Percentiles rank a stretch among this genome's conserved stretches.
Evolutionary conservation across 2,113 vertebrate genomes (phyloP).

Genomic region (Galeopterus variegatus): DNA sequence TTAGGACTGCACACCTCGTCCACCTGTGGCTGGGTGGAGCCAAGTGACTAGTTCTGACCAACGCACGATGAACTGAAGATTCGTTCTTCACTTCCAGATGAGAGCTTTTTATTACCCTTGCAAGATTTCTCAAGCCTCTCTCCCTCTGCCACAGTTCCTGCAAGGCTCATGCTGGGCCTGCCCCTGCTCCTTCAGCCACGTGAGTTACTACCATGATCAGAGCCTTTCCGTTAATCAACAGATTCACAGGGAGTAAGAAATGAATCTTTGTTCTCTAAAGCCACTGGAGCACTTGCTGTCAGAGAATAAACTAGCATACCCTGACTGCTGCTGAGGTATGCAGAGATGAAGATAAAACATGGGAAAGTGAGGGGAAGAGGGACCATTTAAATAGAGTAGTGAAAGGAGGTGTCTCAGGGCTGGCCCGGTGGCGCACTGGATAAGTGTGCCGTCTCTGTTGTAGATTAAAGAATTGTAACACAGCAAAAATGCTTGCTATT

Average conservation of each 20-base stretch:
- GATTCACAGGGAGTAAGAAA: not conserved
- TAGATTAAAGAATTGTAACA: no score
- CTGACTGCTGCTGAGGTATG: no score
- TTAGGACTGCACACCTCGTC: not conserved
- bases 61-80: rapidly evolving
- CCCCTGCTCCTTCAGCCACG: not conserved
- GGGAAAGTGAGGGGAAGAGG: no score
- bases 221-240: no score
- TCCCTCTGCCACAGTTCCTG: not conserved
- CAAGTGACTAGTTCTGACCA: not conserved
- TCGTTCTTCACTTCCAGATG: no score
- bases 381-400: not conserved
- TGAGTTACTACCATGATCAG: not conserved
- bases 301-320: rapidly evolving
- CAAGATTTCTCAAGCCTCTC: not conserved
- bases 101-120: no score
- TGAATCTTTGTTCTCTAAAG: no score
- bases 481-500: no score
- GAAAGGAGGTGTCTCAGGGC: not conserved
- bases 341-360: not conserved
- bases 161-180: not conserved
- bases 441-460: no score
- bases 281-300: not conserved
- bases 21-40: not conserved
- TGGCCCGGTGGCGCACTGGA: no score